Percentiles rank a stretch among this genome's conserved stretches.
Evolutionary conservation across 2,113 vertebrate genomes (phyloP).

Genomic region (Mesembrinibis cayennensis): DNA sequence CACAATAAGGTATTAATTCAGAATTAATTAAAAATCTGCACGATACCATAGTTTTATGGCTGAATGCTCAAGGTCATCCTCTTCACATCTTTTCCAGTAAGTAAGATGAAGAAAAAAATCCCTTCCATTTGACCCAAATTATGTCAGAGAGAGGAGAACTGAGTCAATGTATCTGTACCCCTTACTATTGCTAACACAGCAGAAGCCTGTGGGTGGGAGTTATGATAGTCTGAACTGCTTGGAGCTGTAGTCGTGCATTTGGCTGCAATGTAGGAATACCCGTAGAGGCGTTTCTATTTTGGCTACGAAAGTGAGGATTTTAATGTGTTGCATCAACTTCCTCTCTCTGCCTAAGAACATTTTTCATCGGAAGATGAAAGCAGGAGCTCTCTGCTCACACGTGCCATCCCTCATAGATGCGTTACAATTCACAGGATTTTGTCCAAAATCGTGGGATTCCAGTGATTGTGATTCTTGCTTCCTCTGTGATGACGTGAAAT

Average conservation of each 20-base stretch:
- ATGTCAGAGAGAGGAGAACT: background rate
- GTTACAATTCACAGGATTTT: background rate
- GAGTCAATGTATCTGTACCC: background rate
- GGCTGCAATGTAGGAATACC: background rate
- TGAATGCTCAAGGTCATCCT: background rate
- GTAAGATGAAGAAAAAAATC: background rate
- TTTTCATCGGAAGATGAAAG: background rate
- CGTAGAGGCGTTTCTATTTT: background rate
- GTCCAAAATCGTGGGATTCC: background rate
- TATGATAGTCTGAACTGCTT: background rate
- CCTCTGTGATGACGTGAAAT: background rate
- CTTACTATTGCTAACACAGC: background rate
- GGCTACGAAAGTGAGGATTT: background rate
- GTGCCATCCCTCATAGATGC: background rate
- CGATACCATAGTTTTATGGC: background rate
- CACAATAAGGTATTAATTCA: background rate
- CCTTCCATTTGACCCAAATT: background rate
- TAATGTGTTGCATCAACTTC: background rate
- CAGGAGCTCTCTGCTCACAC: background rate
- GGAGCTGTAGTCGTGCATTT: background rate
- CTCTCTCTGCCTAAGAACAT: background rate
- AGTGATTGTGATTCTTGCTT: background rate
- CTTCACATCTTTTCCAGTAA: background rate
- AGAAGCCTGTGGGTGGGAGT: background rate
- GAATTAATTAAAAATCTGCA: background rate